Conservation (phyloP, 2,113 vertebrate genomes). For the Xyliphius kryptos region DNA sequence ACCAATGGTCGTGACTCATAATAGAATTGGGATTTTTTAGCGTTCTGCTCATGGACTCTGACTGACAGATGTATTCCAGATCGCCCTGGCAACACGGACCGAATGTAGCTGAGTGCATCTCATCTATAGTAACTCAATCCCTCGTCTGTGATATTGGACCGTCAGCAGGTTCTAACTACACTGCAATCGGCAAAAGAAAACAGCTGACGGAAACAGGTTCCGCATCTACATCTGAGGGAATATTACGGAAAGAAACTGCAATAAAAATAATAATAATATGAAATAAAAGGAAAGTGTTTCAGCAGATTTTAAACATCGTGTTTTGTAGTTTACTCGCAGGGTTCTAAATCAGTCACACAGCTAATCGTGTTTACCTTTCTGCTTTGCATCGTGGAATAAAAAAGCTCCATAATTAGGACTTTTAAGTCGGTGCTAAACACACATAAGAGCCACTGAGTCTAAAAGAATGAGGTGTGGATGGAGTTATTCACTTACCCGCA, state of each 20-base stretch:
- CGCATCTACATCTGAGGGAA: too few relatives aligned
- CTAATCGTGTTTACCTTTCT: constrained; percentile 4
- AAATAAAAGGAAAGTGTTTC: too few relatives aligned
- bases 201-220: too few relatives aligned
- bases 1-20: constrained; percentile 25
- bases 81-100: constrained; percentile 24
- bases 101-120: constrained; percentile 4
- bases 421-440: constrained; percentile 14
- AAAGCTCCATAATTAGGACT: not conserved
- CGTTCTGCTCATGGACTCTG: constrained; percentile 12
- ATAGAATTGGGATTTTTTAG: constrained; percentile 17
- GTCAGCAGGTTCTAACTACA: not conserved
- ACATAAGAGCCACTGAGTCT: constrained; percentile 23
- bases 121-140: constrained; percentile 1
- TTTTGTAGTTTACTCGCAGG: not conserved
- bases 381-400: constrained; percentile 9
- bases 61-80: constrained; percentile 12
- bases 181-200: too few relatives aligned
- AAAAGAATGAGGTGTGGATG: constrained; percentile 6
- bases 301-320: not conserved
- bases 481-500: constrained; percentile 76
- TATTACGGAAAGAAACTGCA: not conserved
- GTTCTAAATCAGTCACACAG: not conserved
- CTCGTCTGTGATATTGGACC: not conserved
- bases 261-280: too few relatives aligned